These are phyloP conservation scores for Bombus confusus DNA, from an alignment of 1,140 invertebrate genomes.

Conservation along the genomic window DNA sequence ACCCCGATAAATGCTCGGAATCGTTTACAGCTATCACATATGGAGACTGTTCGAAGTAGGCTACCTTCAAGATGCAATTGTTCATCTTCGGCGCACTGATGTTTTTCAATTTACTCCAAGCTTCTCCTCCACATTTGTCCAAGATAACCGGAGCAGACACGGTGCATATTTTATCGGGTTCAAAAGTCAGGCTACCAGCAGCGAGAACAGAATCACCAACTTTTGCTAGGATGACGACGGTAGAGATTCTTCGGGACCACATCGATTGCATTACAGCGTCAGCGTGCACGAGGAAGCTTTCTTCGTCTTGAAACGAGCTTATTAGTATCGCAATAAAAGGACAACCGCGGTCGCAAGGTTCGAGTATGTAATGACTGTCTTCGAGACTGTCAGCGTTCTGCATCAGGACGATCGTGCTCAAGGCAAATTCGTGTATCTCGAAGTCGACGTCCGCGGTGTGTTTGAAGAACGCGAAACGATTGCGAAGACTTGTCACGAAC, in stretches of 20 bases:
- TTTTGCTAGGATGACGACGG: conserved; percentile 63
- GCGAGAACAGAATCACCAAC: conserved; percentile 54
- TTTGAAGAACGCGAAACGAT: conserved; percentile 40
- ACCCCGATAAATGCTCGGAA: conserved; percentile 28
- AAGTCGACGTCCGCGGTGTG: neutral
- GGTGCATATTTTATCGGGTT: conserved; percentile 33
- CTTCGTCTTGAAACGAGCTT: conserved; percentile 44
- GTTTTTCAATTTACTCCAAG: conserved; percentile 28
- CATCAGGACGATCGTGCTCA: conserved; percentile 63
- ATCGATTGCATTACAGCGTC: conserved; percentile 48
- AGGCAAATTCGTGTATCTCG: neutral
- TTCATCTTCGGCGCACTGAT: conserved; percentile 49
- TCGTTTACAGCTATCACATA: conserved; percentile 55
- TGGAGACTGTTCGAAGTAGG: conserved; percentile 66
- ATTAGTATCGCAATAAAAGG: conserved; percentile 57
- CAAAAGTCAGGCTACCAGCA: conserved; percentile 64
- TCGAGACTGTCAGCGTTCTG: conserved; percentile 51
- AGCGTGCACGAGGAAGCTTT: conserved; percentile 60
- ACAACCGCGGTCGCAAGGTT: conserved; percentile 69
- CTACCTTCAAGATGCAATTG: conserved; percentile 55
- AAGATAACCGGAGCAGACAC: conserved; percentile 57
- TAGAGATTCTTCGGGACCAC: conserved; percentile 62
- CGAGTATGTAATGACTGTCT: conserved; percentile 5
- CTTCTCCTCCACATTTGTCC: conserved; percentile 55
- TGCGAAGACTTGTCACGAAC: conserved; percentile 29